Evolutionary conservation across 2,888 invertebrate species (phyloP).

Genomic region (Brachypalpus laphriformis): DNA sequence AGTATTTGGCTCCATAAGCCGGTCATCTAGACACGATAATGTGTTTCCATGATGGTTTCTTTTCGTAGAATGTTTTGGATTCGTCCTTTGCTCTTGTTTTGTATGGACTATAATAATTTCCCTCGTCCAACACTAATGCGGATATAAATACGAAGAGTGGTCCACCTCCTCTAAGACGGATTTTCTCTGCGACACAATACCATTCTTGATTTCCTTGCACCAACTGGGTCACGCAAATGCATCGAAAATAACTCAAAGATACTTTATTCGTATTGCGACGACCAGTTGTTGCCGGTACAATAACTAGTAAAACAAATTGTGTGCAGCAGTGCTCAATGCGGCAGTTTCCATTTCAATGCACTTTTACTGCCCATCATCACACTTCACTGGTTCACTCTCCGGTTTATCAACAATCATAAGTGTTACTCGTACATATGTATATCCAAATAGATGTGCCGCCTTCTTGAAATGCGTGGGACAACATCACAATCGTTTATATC

Average conservation of each 20-base stretch:
- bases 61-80: not conserved
- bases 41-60: constrained; percentile 49
- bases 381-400: not conserved
- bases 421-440: not conserved
- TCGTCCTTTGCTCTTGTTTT: not conserved
- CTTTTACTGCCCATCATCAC: constrained; percentile 27
- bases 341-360: constrained; percentile 37
- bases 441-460: not conserved
- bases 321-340: constrained; percentile 5
- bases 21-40: constrained; percentile 59
- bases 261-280: not conserved
- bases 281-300: not conserved
- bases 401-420: not conserved
- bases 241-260: constrained; percentile 41
- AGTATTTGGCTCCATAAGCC: constrained; percentile 66
- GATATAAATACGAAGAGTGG: constrained; percentile 13
- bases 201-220: constrained; percentile 31
- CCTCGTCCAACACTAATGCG: constrained; percentile 27
- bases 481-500: not conserved
- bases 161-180: constrained; percentile 1
- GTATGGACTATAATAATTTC: constrained; percentile 25
- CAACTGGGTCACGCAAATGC: constrained; percentile 66
- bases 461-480: constrained; percentile 46
- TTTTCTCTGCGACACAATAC: constrained; percentile 40
- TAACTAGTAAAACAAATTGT: constrained; percentile 19